Conservation (phyloP, 2,797 vertebrate genomes). For the Phylloscopus collybita region DNA sequence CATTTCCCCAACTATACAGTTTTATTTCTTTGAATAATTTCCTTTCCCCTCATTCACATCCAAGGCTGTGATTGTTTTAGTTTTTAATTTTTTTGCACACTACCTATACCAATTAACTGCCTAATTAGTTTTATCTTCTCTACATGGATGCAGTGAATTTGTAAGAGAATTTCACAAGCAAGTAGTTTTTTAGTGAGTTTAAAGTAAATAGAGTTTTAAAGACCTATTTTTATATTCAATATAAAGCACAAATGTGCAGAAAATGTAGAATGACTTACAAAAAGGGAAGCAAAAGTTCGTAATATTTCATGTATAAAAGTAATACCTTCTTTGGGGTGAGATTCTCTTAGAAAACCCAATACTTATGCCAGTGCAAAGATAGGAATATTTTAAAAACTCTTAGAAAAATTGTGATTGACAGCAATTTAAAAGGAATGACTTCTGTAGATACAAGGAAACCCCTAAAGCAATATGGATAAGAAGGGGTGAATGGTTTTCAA, state of each 20-base stretch:
- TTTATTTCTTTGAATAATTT: slow-evolving; percentile 37
- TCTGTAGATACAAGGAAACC: slow-evolving; percentile 69
- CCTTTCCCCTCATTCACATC: slow-evolving; percentile 44
- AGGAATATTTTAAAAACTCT: slow-evolving; percentile 72
- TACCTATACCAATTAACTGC: slow-evolving; percentile 83
- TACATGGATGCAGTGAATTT: slow-evolving; percentile 84
- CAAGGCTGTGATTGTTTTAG: slow-evolving; percentile 67
- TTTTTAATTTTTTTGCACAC: slow-evolving; percentile 74
- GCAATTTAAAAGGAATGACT: slow-evolving; percentile 73
- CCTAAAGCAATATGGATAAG: slow-evolving; percentile 72
- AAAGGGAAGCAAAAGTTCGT: slow-evolving; percentile 79
- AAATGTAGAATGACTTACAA: slow-evolving; percentile 83
- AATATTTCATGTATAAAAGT: slow-evolving; percentile 81
- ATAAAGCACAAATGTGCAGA: slow-evolving; percentile 85
- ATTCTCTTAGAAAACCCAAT: slow-evolving; percentile 76
- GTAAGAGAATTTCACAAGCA: slow-evolving; percentile 86
- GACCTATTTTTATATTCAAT: slow-evolving; percentile 85
- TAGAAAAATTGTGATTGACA: slow-evolving; percentile 71
- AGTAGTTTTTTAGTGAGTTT: slow-evolving; percentile 86
- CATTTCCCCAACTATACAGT: slow-evolving; percentile 45
- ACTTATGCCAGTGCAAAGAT: slow-evolving; percentile 78
- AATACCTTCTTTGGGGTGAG: slow-evolving; percentile 78
- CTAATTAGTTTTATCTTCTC: slow-evolving; percentile 79
- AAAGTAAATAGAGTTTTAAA: slow-evolving; percentile 83
- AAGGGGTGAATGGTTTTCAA: slow-evolving; percentile 71